Evolutionary conservation across 2,797 vertebrate genomes (phyloP).

Genomic region (Danio tinwini): DNA sequence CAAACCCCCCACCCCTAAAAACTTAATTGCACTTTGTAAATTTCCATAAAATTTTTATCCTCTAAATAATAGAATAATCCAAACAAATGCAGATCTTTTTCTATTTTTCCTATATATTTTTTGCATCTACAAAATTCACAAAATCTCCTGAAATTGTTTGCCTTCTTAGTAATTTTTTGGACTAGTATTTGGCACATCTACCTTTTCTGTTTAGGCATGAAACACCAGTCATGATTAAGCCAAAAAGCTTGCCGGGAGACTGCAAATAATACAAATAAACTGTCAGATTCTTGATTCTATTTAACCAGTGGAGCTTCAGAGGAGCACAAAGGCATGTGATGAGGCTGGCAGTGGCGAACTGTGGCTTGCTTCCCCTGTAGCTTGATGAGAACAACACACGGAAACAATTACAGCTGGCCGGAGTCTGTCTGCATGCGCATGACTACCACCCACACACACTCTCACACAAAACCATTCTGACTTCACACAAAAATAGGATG

Average conservation of each 20-base stretch:
- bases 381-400: conserved; percentile 44
- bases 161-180: no score
- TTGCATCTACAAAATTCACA: no score
- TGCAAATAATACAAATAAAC: not conserved
- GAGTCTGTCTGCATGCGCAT: conserved; percentile 17
- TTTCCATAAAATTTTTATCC: no score
- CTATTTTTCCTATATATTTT: no score
- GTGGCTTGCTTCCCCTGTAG: conserved; percentile 12
- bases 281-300: not conserved
- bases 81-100: no score
- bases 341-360: conserved; percentile 30
- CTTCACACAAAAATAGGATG: not conserved
- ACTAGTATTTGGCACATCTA: no score
- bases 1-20: no score
- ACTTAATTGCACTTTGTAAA: no score
- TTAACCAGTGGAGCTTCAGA: not conserved
- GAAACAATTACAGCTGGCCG: conserved; percentile 49
- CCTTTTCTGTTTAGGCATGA: not conserved
- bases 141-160: no score
- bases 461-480: conserved; percentile 6
- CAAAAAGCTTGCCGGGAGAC: not conserved
- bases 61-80: no score
- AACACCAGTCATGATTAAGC: not conserved
- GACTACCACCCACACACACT: conserved; percentile 15
- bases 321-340: conserved; percentile 17